Conservation (phyloP, 2,888 invertebrate genomes). For the Leptura quadrifasciata region DNA sequence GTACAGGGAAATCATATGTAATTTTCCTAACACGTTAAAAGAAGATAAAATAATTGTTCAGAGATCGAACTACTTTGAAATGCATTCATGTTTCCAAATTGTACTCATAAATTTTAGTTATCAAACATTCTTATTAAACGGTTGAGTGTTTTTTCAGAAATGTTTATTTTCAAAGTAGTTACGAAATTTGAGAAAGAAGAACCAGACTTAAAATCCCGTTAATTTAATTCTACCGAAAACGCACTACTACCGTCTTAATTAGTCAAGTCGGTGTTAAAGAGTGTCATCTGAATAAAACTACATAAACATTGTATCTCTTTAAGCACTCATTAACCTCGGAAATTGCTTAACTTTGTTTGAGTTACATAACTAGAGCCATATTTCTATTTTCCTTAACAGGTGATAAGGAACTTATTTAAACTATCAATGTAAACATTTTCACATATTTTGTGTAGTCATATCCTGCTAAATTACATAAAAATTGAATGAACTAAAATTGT, state of each 20-base stretch:
- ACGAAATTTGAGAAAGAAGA: too few relatives aligned
- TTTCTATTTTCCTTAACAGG: conserved; percentile 20
- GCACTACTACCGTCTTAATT: neutral
- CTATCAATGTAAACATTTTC: conserved; percentile 34
- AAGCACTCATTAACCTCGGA: conserved; percentile 10
- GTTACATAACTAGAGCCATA: neutral
- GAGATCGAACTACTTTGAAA: too few relatives aligned
- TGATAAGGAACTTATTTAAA: conserved; percentile 32
- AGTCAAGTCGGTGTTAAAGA: neutral
- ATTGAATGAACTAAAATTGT: neutral
- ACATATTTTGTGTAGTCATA: conserved; percentile 2
- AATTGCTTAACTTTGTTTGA: conserved; percentile 24
- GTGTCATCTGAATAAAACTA: neutral
- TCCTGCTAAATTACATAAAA: conserved; percentile 14
- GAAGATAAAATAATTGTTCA: too few relatives aligned
- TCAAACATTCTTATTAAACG: too few relatives aligned
- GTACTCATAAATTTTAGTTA: too few relatives aligned
- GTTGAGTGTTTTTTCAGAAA: too few relatives aligned
- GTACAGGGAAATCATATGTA: neutral
- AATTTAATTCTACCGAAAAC: neutral
- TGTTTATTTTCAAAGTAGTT: too few relatives aligned
- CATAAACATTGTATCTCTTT: neutral
- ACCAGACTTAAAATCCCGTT: neutral
- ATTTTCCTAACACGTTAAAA: too few relatives aligned
- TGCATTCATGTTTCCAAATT: too few relatives aligned